A percentile compares a stretch with the other conserved stretches of the same genome.
Evolutionary conservation across 2,797 vertebrate genomes (phyloP).

Genomic region (Rhinichthys osculus): DNA sequence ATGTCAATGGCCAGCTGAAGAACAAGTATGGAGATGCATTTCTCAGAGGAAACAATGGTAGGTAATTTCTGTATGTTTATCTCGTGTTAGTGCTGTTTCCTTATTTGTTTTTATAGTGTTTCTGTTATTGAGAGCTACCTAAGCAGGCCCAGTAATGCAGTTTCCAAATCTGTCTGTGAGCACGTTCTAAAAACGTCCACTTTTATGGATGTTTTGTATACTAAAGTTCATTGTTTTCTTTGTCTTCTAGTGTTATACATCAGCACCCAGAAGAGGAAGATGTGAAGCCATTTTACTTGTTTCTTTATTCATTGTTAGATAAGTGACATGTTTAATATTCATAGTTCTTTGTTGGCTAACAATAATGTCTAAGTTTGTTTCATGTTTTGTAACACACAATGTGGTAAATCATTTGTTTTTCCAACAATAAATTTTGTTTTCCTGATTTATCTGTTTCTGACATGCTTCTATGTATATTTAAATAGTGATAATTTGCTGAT

Average conservation of each 20-base stretch:
- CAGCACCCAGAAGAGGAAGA: conserved; percentile 99
- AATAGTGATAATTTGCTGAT: not conserved
- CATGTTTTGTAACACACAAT: conserved; percentile 57
- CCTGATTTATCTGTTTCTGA: not conserved
- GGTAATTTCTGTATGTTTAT: conserved; percentile 37
- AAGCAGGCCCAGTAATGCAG: not conserved
- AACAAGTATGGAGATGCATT: conserved; percentile 99
- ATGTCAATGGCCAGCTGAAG: conserved; percentile 98
- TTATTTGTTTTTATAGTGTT: not conserved
- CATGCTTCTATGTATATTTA: not conserved
- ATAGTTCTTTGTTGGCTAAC: conserved; percentile 56
- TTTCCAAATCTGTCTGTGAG: not conserved
- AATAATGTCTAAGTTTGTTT: conserved; percentile 53
- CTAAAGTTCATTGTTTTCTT: not conserved
- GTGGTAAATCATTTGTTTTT: conserved; percentile 65
- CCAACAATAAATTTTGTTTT: not conserved
- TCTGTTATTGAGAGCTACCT: not conserved
- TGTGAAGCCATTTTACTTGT: conserved; percentile 77
- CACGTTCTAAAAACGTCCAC: not conserved
- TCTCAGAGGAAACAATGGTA: conserved; percentile 98
- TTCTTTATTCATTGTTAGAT: conserved; percentile 29
- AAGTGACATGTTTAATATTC: conserved; percentile 38
- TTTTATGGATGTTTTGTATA: not conserved
- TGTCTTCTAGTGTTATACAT: conserved; percentile 91
- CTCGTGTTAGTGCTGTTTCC: not conserved